Evolutionary conservation across 2,888 invertebrate species (phyloP).

Genomic region (Pollenia griseotomentosa): DNA sequence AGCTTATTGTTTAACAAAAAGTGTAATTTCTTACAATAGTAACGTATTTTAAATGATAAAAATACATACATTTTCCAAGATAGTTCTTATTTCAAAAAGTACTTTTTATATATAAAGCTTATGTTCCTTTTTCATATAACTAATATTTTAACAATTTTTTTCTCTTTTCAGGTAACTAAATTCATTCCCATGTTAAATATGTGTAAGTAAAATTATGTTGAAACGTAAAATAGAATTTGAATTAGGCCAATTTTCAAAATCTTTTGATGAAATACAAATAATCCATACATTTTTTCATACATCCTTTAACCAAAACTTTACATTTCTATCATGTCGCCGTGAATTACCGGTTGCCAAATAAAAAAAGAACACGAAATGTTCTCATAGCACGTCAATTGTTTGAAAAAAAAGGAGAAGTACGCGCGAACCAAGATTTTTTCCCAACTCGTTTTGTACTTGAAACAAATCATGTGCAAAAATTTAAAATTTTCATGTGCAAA

Average conservation of each 20-base stretch:
- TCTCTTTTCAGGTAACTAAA: conserved; percentile 52
- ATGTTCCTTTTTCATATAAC: neutral
- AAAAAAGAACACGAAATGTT: conserved; percentile 1
- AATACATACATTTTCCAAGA: no score
- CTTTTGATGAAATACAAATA: conserved; percentile 20
- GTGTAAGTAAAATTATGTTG: neutral
- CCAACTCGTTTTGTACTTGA: conserved; percentile 50
- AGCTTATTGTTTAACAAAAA: no score
- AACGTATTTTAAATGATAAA: no score
- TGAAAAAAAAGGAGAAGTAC: neutral
- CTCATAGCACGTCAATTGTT: conserved; percentile 7
- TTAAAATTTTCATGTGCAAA: conserved; percentile 34
- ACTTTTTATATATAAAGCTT: neutral
- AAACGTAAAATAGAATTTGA: neutral
- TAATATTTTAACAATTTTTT: neutral
- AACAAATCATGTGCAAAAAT: conserved; percentile 67
- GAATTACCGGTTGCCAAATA: conserved; percentile 47
- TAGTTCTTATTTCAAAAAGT: no score
- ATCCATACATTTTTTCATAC: neutral
- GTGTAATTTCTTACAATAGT: no score
- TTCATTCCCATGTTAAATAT: neutral
- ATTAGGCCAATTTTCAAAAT: conserved; percentile 11
- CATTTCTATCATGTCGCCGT: conserved; percentile 53
- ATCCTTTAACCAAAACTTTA: conserved; percentile 45
- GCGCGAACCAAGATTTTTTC: neutral